Evolutionary conservation across 2,113 vertebrate species (phyloP), one percentile per base, ranked within the genome.

Genomic region (Phocoena phocoena): DNA sequence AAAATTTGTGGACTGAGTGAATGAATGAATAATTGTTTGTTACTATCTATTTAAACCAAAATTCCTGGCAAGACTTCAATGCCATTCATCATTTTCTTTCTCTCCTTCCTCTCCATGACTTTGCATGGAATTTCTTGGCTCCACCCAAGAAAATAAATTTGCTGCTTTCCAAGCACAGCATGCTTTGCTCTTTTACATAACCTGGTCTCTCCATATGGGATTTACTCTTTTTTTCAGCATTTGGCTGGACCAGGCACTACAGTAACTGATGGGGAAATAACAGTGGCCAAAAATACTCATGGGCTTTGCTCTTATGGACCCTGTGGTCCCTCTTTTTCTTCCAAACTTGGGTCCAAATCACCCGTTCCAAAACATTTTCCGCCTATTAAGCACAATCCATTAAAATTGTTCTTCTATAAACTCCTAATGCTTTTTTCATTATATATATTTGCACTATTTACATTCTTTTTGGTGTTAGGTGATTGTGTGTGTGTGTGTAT

Each of bases 111-210:
- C 21, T 84, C 36, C 7, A 3, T 71, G 55, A 68, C 18, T 82
- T 80, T 70, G 67, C 84, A 80, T 11, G 21, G 50, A 28, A 73
- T 73, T 71, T 92, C 81, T 90, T 53, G 68, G 23, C 8, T 88
- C 47, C 18, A 41, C 58, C 31, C 28, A 68, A 71, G 50, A 95
- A 80, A 81, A 50, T 25, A 50, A 25, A 14, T 28, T 23, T 55
- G 71, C 73, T 50, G 17, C n/a, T 88, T 60, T 25, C 17, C 77
- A 93, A 71, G 38, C 44, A 36, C 5, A 20, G 74, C 5, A 7
- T 1, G 8, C 20, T 55, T 55, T 25, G 7, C 8, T 76, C 14
- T 47, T 79, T 21, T 58, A 70, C 17, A 8, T 7, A 55, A 83
- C 8, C 63, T 44, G n/a, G 44, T 53, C 53, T 67, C 36, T 65